phyloP scores from a whole-genome alignment of 53 echinoderm and acorn worm species.

The Crossaster papposus region DNA sequence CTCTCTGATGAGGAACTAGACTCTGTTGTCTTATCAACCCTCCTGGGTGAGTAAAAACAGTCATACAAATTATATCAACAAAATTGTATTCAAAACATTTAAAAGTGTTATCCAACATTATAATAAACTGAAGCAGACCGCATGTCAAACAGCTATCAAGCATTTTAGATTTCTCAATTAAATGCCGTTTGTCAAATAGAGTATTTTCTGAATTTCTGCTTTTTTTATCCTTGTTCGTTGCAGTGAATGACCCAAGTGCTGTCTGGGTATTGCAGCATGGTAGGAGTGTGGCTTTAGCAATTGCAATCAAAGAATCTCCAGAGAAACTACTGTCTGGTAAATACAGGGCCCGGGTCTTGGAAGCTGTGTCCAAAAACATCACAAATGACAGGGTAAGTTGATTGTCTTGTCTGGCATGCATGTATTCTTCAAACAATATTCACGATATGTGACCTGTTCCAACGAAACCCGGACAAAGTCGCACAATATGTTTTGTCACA shows the following conservation, averaged over 20 bases:
- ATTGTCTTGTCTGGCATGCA: not conserved
- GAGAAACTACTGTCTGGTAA: constrained; percentile 67
- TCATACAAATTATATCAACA: too few relatives aligned
- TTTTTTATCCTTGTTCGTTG: not conserved
- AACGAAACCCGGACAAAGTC: too few relatives aligned
- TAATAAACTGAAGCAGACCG: too few relatives aligned
- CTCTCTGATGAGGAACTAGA: constrained; percentile 80
- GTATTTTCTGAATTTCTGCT: not conserved
- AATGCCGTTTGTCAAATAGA: not conserved
- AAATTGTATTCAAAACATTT: too few relatives aligned
- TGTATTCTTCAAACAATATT: not conserved
- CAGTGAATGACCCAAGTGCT: constrained; percentile 64
- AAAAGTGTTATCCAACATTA: too few relatives aligned
- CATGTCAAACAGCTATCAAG: too few relatives aligned
- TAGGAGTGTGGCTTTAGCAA: constrained; percentile 73
- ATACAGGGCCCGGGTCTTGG: constrained; percentile 54
- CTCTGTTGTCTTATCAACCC: constrained; percentile 60
- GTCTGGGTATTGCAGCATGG: constrained; percentile 90
- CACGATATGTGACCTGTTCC: not conserved
- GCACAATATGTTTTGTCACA: too few relatives aligned
- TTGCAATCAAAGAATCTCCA: constrained; percentile 79
- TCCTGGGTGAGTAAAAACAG: constrained; percentile 64
- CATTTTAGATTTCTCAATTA: too few relatives aligned
- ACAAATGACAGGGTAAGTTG: constrained; percentile 84
- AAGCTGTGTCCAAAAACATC: constrained; percentile 67